phyloP scores from a whole-genome alignment of 2,113 vertebrate genomes.

The Spermophilus dauricus region DNA sequence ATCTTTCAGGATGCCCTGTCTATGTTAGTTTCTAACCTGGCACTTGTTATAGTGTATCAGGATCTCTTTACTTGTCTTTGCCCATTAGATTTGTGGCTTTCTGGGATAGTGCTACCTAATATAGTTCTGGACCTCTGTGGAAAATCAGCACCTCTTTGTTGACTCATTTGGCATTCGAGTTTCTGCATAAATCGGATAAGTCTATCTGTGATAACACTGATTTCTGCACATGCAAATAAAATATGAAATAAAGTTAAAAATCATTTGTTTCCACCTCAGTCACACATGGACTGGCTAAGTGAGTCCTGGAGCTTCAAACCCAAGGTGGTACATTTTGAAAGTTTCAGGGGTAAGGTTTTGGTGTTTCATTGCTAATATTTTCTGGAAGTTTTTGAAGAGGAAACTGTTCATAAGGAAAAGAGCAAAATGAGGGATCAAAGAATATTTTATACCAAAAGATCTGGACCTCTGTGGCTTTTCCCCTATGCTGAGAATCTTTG shows the following conservation, averaged over 20 bases:
- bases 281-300: background rate
- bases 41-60: background rate
- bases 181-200: background rate
- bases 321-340: background rate
- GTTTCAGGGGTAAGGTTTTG: background rate
- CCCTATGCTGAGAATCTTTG: background rate
- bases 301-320: background rate
- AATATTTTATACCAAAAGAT: background rate
- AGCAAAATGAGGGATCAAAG: background rate
- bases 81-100: background rate
- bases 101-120: background rate
- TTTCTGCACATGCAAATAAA: constrained; percentile 7
- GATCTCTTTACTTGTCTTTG: background rate
- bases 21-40: background rate
- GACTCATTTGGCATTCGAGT: background rate
- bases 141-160: background rate
- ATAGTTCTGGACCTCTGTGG: background rate
- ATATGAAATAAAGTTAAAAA: background rate
- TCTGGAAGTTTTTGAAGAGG: background rate
- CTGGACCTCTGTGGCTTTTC: background rate
- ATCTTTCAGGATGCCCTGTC: background rate
- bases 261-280: background rate
- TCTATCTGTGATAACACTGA: background rate
- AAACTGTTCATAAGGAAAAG: background rate
- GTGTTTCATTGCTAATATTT: background rate